Base-by-base conservation (phyloP, 2,113 vertebrate genomes). In the Barnardius zonarius region DNA sequence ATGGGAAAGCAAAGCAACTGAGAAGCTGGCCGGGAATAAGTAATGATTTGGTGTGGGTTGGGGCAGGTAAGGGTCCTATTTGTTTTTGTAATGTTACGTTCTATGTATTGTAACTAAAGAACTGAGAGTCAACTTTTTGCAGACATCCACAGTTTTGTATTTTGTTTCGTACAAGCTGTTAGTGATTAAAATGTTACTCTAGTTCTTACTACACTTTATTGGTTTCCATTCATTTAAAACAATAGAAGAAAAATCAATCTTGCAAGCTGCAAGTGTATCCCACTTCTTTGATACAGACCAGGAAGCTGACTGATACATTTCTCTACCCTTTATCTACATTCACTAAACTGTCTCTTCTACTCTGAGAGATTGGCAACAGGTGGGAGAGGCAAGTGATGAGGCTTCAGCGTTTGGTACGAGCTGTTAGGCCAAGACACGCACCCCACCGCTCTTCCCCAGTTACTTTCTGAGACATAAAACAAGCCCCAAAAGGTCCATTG, bases 231-330 rank as follows among this genome's bases (percentile, higher is more conserved):
- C 33, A 51, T 91, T 86, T 59, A 85, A 95, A 93, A 85, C 63
- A 6, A 23, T 25, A 39, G 17, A 6, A 30, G 49, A 64, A n/a
- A 30, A 11, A 13, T n/a, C n/a, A 41, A 37, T 7, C 63, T 70
- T 76, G 62, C 11, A 93, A 95, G 91, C 81, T 14, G 0, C 83
- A 84, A 63, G 37, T 0, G 0, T 52, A 64, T 79, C 81, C 93
- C 62, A 62, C 49, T 91, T 72, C 81, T 95, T 85, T 66, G 70
- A 85, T 57, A 86, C 0, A 8, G 22, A 59, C 79, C 3, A 8
- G 88, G 82, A 95, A 85, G 84, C 63, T 37, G 57, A 67, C 62
- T 83, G 90, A 94, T 55, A 9, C 72, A 93, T 93, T 95, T 93
- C 79, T 88, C 54, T 90, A 77, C 68, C 41, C 33, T 88, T 80